Evolutionary conservation across 2,888 invertebrate species (phyloP).

Genomic region (Scrobipalpa costella): DNA sequence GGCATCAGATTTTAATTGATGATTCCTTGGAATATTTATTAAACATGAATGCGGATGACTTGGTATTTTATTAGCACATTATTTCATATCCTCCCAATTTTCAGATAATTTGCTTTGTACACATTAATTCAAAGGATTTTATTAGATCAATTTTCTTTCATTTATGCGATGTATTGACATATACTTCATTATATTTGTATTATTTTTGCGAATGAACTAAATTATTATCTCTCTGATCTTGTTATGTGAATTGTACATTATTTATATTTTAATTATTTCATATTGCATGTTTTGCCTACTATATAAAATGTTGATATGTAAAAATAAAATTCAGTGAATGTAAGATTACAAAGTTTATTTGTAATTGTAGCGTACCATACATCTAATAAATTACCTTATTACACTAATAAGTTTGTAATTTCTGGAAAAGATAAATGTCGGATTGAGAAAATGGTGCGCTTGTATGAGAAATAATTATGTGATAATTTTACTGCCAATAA

Average conservation of each 20-base stretch:
- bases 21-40: conserved; percentile 68
- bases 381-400: conserved; percentile 30
- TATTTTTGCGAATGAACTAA: too few relatives aligned
- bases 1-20: conserved; percentile 64
- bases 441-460: too few relatives aligned
- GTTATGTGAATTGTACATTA: too few relatives aligned
- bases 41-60: conserved; percentile 46
- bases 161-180: too few relatives aligned
- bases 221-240: too few relatives aligned
- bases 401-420: conserved; percentile 29
- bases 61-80: conserved; percentile 49
- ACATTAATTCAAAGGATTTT: too few relatives aligned
- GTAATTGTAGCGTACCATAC: conserved; percentile 23
- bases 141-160: too few relatives aligned
- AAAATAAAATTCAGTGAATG: neutral
- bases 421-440: conserved; percentile 33
- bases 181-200: too few relatives aligned
- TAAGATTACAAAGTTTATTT: neutral
- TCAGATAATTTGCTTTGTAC: neutral
- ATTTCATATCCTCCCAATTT: neutral
- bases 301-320: neutral
- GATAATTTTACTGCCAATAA: too few relatives aligned
- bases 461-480: too few relatives aligned
- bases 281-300: neutral
- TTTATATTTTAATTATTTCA: neutral